Evolutionary conservation across 2,888 invertebrate species (phyloP), one percentile per base, ranked within the genome.

Genomic region (Rhimphoctona megacephalus): DNA sequence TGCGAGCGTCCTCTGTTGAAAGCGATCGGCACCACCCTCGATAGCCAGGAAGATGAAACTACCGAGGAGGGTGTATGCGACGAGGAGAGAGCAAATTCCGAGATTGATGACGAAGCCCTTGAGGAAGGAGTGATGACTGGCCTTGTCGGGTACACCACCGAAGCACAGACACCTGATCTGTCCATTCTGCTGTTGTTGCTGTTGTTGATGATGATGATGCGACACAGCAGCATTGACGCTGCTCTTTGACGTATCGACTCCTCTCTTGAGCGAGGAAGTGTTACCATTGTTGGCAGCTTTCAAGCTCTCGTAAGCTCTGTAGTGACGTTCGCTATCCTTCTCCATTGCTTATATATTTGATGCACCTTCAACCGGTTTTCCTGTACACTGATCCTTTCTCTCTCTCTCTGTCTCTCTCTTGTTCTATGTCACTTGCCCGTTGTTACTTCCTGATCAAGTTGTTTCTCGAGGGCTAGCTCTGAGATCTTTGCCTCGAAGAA

Each of bases 1-100:
- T 92, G 96, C 96, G 89, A 96, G 93, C 66, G 96, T 96, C 88
- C 95, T 94, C 92, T 95, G 95, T 89, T 96, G 96, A 70, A 93
- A 90, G 46, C 91, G 92, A 88, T 96, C 96, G 79, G 95, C 94
- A 5, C 96, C 96, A 69, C 97, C 97, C 95, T 98, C 98, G 91
- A 98, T 97, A 77, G 97, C 97, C 91, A 98, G 95, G 94, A 98
- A 98, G 94, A 98, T 97, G 94, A 98, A 97, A 83, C 97, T 97
- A 79, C 97, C 97, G 88, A 96, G 95, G 57, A 96, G 93, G 46
- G 98, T 98, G 94, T 98, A 98, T 36, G 97, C 97, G 91, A 98
- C 95, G 64, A 98, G 95, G 80, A 98, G 95, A 80, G 97, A 96
- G 94, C 98, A 98, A 94, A 98, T 98, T 90, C 97, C 97, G 90